Evolutionary conservation across 92 coral and sea anemone genomes (phyloP), one percentile per base, ranked within the genome.

Genomic region (Epizoanthus fatuus): DNA sequence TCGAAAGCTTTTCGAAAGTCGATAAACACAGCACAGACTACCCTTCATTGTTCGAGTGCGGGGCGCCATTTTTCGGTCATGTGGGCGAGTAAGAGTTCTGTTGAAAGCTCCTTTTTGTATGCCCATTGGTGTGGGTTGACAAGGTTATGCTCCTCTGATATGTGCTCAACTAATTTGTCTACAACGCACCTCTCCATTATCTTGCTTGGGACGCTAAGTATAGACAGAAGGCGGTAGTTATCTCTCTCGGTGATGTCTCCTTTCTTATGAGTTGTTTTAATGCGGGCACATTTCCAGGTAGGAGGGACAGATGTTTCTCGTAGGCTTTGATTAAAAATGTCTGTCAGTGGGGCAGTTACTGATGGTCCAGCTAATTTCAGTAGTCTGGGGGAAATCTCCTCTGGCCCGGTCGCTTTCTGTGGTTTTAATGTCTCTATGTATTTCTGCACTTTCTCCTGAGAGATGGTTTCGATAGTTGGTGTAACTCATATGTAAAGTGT

Each of bases 171-270:
- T 45, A 45, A 45, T 45, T 45, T 45, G 22, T 65, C 71, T 47
- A 65, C 47, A 22, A 81, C 79, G 29, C 62, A 51, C 49, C 51
- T 81, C 69, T 77, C 92, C 92, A 89, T 77, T 45, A 89, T 38
- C 22, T 89, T 89, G 52, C 88, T 75, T 44, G 88, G 72, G 13
- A 73, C 47, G 80, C 88, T 19, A 25, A 77, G 77, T 42, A 88
- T 77, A 20, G 92, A 82, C 35, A 83, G 72, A 35, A 90, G 86
- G 5, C 87, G 72, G 55, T 90, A 90, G 63, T 80, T 90, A 0
- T 57, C 64, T 59, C 80, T 89, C 19, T 89, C 83, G 19, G 79
- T 64, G 19, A 76, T 67, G 8, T 80, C 74, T 57, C 81, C 93
- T 65, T 89, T 89, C 65, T 89, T 89, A 58, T 84, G 52, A 2